These are phyloP conservation scores for Rhineura floridana DNA, from an alignment of 2,113 vertebrate species.

Conservation along the genomic window DNA sequence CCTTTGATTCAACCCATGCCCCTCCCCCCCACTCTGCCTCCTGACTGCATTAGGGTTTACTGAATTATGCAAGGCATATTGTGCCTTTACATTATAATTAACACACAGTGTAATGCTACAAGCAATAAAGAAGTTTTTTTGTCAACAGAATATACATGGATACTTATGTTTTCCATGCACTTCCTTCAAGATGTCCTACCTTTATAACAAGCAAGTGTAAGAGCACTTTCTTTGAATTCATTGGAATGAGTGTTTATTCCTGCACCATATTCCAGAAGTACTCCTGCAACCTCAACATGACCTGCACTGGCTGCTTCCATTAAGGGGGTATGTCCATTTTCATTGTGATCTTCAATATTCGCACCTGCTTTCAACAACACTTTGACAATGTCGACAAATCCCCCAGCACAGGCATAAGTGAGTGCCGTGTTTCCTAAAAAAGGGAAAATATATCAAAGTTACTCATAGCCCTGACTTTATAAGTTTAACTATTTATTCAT, in stretches of 20 bases:
- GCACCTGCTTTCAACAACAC: slow-evolving; percentile 97
- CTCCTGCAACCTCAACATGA: slow-evolving; percentile 95
- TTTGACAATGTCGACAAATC: slow-evolving; percentile 97
- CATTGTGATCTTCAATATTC: slow-evolving; percentile 99
- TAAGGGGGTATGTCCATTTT: slow-evolving; percentile 97
- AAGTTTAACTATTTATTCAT: neutral
- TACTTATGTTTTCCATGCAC: neutral
- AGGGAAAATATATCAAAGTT: slow-evolving; percentile 35
- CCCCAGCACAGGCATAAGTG: slow-evolving; percentile 96
- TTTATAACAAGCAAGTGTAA: slow-evolving; percentile 99
- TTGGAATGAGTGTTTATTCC: slow-evolving; percentile 99
- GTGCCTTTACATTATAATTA: neutral
- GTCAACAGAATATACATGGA: neutral
- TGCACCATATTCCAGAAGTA: slow-evolving; percentile 96
- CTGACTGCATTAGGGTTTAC: neutral
- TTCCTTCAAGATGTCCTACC: slow-evolving; percentile 75
- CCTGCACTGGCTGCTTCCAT: slow-evolving; percentile 99
- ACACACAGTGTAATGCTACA: neutral
- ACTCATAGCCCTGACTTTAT: neutral
- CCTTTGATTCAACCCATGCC: too few species aligned
- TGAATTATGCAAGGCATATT: neutral
- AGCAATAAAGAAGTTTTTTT: neutral
- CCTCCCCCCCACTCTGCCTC: neutral
- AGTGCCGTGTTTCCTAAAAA: slow-evolving; percentile 93
- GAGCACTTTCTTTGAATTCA: slow-evolving; percentile 99